These are phyloP conservation scores for Tychaedon coryphoeus DNA, from an alignment of 2,113 vertebrate species.

Conservation along the genomic window DNA sequence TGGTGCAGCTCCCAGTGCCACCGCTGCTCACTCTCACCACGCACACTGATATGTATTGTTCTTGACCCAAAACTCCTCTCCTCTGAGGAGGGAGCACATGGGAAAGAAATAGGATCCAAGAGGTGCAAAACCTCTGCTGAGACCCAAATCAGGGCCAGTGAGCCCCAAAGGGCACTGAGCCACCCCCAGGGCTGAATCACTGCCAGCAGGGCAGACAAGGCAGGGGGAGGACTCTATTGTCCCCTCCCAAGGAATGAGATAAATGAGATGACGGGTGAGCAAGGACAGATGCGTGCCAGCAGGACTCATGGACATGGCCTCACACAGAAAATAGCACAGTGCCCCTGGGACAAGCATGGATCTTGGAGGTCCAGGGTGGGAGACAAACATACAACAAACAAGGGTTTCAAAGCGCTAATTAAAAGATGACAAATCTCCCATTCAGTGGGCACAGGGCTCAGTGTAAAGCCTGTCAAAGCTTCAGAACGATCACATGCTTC, in stretches of 20 bases:
- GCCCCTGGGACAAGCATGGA: rapidly evolving
- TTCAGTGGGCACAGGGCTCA: neutral
- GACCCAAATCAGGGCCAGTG: neutral
- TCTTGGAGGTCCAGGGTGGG: neutral
- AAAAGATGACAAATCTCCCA: neutral
- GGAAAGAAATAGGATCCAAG: neutral
- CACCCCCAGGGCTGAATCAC: no score
- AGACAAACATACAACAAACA: neutral
- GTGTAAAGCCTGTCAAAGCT: neutral
- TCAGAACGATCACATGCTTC: neutral
- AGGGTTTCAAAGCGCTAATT: neutral
- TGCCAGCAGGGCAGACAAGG: neutral
- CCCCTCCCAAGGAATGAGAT: no score
- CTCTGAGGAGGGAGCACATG: neutral
- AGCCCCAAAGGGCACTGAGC: rapidly evolving
- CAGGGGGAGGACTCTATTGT: neutral
- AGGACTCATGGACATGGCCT: neutral
- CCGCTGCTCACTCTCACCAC: neutral
- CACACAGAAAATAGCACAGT: neutral
- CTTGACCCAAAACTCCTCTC: neutral
- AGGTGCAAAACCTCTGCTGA: neutral
- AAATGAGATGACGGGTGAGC: neutral
- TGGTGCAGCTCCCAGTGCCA: neutral
- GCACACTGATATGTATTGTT: rapidly evolving
- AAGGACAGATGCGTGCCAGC: neutral